Base-by-base conservation (phyloP, 2,888 invertebrate species). In the Zygaena filipendulae region DNA sequence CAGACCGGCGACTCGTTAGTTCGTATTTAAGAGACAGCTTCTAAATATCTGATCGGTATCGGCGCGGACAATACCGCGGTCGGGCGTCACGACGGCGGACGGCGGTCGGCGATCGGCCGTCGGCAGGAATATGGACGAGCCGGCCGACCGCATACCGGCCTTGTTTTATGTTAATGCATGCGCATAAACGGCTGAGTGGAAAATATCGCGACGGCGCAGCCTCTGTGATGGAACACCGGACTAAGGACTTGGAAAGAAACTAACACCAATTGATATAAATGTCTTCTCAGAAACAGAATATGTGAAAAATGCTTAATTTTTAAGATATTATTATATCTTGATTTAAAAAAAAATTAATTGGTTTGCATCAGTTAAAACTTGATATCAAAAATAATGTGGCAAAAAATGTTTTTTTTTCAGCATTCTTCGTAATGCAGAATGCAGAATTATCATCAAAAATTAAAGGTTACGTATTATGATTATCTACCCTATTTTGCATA, bases 41-140 rank as follows among this genome's bases (percentile, higher is more conserved):
- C 75, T 77, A 77, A 75, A 72, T 72, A 70, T 68, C 70, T 64
- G 72, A 77, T 79, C 70, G 52, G 72, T 77, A 79, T 79, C 77
- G n/a, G 67, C 59, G 54, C 59, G 69, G 69, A 74, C 75, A 74
- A 72, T 72, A 69, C 70, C 69, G 70, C 55, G 52, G 52, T 56
- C 56, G 55, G 38, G 39, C 75, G 69, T 74, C 75, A 74, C 75
- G 77, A 74, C 74, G 74, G 66, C 64, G 63, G 58, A n/a, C n/a
- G n/a, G n/a, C n/a, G n/a, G n/a, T n/a, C n/a, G n/a, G n/a, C n/a
- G n/a, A n/a, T n/a, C n/a, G n/a, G n/a, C n/a, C 16, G 7, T 7
- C 57, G 58, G 62, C 69, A 67, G 68, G 71, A 74, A 74, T 77
- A 77, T 77, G 74, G 75, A 72, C 62, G 61, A 52, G 49, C 36